Conservation (phyloP, 2,797 vertebrate genomes). For the Champsocephalus gunnari region DNA sequence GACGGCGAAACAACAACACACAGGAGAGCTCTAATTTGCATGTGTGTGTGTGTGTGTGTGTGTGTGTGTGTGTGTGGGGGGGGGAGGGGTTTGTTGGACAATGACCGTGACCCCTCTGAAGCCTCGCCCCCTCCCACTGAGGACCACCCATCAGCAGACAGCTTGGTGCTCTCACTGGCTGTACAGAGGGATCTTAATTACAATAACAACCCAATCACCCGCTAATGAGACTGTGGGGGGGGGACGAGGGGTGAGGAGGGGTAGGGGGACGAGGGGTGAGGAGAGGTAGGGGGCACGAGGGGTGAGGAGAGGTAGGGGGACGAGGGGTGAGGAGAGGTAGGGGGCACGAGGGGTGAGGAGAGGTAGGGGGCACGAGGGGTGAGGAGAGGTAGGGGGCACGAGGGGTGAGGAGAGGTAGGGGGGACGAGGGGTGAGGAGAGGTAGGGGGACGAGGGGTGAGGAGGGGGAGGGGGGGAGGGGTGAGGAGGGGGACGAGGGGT, state of each 20-base stretch:
- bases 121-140: slow-evolving; percentile 57
- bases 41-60: background rate
- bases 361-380: too few relatives aligned
- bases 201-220: slow-evolving; percentile 78
- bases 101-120: slow-evolving; percentile 54
- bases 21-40: background rate
- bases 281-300: too few relatives aligned
- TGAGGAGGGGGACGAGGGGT: too few relatives aligned
- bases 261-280: too few relatives aligned
- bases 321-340: too few relatives aligned
- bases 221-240: slow-evolving; percentile 64
- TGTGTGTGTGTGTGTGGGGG: too few relatives aligned
- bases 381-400: background rate
- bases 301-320: too few relatives aligned
- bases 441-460: too few relatives aligned
- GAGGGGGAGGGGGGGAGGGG: background rate
- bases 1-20: background rate
- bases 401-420: background rate
- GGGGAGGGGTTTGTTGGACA: slow-evolving; percentile 49
- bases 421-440: too few relatives aligned
- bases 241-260: background rate
- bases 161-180: slow-evolving; percentile 67
- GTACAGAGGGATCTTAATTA: slow-evolving; percentile 72
- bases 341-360: too few relatives aligned
- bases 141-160: slow-evolving; percentile 77